Conservation (phyloP, 2,888 invertebrate species). For the Dasypolia templi region DNA sequence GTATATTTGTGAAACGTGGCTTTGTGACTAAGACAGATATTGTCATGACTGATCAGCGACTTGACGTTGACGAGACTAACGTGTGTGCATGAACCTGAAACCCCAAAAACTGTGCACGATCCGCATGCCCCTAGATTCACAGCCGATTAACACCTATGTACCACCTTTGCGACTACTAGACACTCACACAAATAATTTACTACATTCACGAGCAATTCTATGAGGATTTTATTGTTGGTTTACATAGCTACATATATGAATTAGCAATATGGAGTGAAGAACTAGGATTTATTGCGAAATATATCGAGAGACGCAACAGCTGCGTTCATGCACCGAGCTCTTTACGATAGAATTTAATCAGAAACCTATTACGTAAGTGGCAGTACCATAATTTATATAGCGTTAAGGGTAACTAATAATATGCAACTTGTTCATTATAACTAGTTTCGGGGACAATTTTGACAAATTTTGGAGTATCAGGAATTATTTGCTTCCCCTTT, state of each 20-base stretch:
- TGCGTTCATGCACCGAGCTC: constrained; percentile 68
- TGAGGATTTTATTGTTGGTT: constrained; percentile 32
- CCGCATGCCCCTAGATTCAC: neutral
- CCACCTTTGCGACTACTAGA: neutral
- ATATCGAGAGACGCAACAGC: constrained; percentile 70
- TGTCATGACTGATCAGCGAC: no score
- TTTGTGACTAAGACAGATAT: no score
- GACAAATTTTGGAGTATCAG: neutral
- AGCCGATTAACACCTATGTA: neutral
- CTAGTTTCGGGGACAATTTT: neutral
- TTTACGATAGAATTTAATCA: constrained; percentile 74
- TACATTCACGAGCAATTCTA: neutral
- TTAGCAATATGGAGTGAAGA: constrained; percentile 18
- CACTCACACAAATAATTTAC: constrained; percentile 10
- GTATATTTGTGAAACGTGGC: no score
- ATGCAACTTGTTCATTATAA: no score
- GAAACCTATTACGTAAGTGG: constrained; percentile 68
- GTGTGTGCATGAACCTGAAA: no score
- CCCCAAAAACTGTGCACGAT: neutral
- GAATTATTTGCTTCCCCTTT: neutral
- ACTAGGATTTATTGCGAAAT: constrained; percentile 43
- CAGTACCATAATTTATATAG: constrained; percentile 30
- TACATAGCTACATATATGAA: constrained; percentile 25
- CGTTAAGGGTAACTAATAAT: constrained; percentile 12
- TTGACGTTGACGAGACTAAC: no score